Percentiles rank a stretch among this genome's conserved stretches.
These are phyloP conservation scores for Asobara japonica DNA, from an alignment of 1,140 invertebrate species.

Conservation along the genomic window DNA sequence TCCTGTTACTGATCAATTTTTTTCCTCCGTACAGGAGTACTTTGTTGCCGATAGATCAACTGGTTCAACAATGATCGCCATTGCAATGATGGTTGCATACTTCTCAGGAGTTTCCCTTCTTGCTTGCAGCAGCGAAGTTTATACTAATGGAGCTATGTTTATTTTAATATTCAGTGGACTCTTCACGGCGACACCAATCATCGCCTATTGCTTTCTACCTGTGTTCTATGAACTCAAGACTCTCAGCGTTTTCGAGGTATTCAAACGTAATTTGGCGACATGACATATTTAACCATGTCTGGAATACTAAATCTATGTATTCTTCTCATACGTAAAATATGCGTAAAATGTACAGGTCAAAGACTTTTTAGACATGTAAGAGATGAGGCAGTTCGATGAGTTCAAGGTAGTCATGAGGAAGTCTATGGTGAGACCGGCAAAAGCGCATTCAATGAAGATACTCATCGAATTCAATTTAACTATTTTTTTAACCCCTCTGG, in stretches of 20 bases:
- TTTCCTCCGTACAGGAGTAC: conserved; percentile 74
- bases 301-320: too few species aligned
- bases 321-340: too few species aligned
- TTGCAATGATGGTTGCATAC: conserved; percentile 92
- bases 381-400: too few species aligned
- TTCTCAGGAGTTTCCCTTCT: conserved; percentile 93
- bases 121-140: conserved; percentile 87
- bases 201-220: conserved; percentile 84
- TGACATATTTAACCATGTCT: too few species aligned
- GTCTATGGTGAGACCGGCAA: too few species aligned
- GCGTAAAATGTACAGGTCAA: too few species aligned
- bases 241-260: conserved; percentile 89
- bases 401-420: too few species aligned
- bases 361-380: too few species aligned
- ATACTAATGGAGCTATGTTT: conserved; percentile 83
- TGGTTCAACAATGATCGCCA: conserved; percentile 80
- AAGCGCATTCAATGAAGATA: too few species aligned
- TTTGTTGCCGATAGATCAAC: conserved; percentile 83
- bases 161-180: conserved; percentile 81
- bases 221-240: conserved; percentile 88
- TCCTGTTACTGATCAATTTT: conserved; percentile 25
- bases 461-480: too few species aligned
- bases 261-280: too few species aligned
- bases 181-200: conserved; percentile 79
- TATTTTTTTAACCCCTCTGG: too few species aligned